A percentile compares a stretch with the other conserved stretches of the same genome.
These are phyloP conservation scores for Liparis tanakae DNA, from an alignment of 2,797 vertebrate species.

Conservation along the genomic window DNA sequence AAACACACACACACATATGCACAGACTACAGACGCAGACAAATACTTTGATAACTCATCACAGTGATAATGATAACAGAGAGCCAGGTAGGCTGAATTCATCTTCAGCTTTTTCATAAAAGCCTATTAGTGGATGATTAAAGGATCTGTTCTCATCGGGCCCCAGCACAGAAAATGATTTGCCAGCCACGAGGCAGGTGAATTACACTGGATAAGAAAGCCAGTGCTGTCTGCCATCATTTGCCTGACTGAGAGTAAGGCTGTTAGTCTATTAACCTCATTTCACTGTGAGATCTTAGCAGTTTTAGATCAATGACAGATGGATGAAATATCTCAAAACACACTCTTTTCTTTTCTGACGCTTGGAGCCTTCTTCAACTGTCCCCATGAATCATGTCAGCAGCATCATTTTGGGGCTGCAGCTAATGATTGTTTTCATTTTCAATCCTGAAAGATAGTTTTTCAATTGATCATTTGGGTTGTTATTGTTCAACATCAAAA, in stretches of 20 bases:
- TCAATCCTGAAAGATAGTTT: slow-evolving; percentile 2
- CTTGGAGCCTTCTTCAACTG: slow-evolving; percentile 11
- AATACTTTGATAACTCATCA: slow-evolving; percentile 77
- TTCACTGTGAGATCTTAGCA: slow-evolving; percentile 60
- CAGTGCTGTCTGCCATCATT: slow-evolving; percentile 73
- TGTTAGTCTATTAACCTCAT: slow-evolving; percentile 77
- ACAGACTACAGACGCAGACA: slow-evolving; percentile 52
- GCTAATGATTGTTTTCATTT: slow-evolving; percentile 26
- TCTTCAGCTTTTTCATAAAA: slow-evolving; percentile 81
- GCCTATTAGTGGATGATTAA: slow-evolving; percentile 82
- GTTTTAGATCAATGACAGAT: slow-evolving; percentile 63
- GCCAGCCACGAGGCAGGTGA: slow-evolving; percentile 71
- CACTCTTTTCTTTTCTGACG: slow-evolving; percentile 3
- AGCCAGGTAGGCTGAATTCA: slow-evolving; percentile 78
- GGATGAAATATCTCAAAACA: slow-evolving; percentile 44
- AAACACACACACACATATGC: slow-evolving; percentile 43
- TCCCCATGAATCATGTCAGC: slow-evolving; percentile 35
- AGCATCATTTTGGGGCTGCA: neutral
- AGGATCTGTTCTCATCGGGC: slow-evolving; percentile 75
- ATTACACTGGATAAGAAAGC: slow-evolving; percentile 75
- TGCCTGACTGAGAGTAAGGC: slow-evolving; percentile 68
- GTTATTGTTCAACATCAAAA: neutral
- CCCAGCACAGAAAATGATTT: slow-evolving; percentile 72
- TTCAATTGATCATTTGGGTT: slow-evolving; percentile 4
- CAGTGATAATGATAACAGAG: slow-evolving; percentile 75